Percentiles rank a stretch among this genome's conserved stretches.
phyloP scores from a whole-genome alignment of 2,113 vertebrate species.

The Vidua macroura region DNA sequence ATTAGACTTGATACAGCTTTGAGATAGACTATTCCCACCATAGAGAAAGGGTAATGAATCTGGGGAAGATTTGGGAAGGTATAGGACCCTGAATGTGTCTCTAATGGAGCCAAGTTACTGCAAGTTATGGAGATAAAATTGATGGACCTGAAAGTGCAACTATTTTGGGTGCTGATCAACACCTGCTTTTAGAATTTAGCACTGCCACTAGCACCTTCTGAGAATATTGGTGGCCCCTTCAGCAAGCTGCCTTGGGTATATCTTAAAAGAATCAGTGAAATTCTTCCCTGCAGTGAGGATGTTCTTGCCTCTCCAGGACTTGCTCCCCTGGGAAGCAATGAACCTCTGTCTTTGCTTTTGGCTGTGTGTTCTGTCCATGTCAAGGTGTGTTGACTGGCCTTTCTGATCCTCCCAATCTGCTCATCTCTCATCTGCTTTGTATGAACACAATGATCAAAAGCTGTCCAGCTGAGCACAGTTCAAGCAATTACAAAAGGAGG shows the following conservation, averaged over 20 bases:
- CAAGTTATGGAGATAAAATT: neutral
- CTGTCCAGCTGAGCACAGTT: neutral
- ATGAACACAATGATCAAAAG: neutral
- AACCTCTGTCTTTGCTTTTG: neutral
- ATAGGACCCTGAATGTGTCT: neutral
- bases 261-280: neutral
- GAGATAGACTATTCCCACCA: neutral
- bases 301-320: neutral
- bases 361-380: neutral
- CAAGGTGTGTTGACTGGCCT: neutral
- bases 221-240: neutral
- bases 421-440: neutral
- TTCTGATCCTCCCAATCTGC: neutral
- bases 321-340: neutral
- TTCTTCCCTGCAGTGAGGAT: neutral
- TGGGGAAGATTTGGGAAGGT: neutral
- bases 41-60: neutral
- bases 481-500: neutral
- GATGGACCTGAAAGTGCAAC: neutral
- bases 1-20: neutral
- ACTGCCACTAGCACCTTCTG: no score
- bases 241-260: neutral
- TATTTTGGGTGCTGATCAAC: neutral
- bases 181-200: neutral
- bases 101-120: neutral